A percentile compares a stretch with the other conserved stretches of the same genome.
Evolutionary conservation across 1,140 invertebrate species (phyloP).

Genomic region (Xylocopa sonorina): DNA sequence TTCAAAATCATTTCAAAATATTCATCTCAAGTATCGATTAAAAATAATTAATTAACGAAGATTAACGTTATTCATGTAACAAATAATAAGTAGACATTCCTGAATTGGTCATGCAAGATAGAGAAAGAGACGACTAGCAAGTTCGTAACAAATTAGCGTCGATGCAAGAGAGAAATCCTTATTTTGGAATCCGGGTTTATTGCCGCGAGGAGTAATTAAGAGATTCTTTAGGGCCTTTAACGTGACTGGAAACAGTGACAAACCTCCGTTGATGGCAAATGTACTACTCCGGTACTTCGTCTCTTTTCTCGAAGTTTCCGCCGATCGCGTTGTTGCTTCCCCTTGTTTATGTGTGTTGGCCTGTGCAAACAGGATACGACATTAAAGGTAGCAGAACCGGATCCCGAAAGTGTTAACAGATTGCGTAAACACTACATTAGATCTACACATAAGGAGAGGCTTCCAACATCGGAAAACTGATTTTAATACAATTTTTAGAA

Average conservation of each 20-base stretch:
- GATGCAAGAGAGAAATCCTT: slow-evolving; percentile 2
- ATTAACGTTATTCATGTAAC: too few species aligned
- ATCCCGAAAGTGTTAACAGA: slow-evolving; percentile 62
- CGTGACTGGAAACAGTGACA: slow-evolving; percentile 53
- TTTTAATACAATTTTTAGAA: too few species aligned
- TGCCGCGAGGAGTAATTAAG: slow-evolving; percentile 20
- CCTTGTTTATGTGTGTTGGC: slow-evolving; percentile 84
- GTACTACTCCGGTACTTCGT: slow-evolving; percentile 85
- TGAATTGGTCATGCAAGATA: slow-evolving; percentile 27
- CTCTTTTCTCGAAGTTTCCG: slow-evolving; percentile 86
- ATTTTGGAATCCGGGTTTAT: slow-evolving; percentile 1
- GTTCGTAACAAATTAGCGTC: neutral
- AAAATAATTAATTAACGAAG: neutral
- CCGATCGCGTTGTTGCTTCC: slow-evolving; percentile 84
- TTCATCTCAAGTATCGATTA: neutral
- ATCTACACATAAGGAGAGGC: slow-evolving; percentile 48
- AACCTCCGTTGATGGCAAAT: slow-evolving; percentile 86
- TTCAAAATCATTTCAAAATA: neutral
- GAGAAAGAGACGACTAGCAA: slow-evolving; percentile 11
- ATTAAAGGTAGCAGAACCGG: slow-evolving; percentile 67
- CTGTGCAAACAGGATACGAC: slow-evolving; percentile 73
- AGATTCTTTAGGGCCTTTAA: slow-evolving; percentile 43
- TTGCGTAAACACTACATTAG: slow-evolving; percentile 49
- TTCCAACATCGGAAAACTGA: too few species aligned
- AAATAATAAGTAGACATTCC: neutral